Evolutionary conservation across 1,140 invertebrate genomes (phyloP).

Genomic region (Drosophila nasuta): DNA sequence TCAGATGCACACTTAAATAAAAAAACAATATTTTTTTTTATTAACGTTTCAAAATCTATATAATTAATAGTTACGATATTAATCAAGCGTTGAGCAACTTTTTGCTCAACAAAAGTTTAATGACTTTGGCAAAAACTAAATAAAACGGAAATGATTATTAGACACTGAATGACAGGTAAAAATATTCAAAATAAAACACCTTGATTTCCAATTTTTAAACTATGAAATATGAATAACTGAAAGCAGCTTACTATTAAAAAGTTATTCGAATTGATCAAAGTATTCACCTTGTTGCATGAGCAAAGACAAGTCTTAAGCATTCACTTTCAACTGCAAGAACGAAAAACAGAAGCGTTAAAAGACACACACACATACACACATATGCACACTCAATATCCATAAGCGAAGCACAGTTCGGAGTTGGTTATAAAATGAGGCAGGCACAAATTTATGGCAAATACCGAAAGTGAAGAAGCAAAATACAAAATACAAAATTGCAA

Average conservation of each 20-base stretch:
- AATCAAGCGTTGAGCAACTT: too few relatives aligned
- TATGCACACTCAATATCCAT: constrained; percentile 6
- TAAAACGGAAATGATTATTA: too few relatives aligned
- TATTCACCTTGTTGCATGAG: constrained; percentile 3
- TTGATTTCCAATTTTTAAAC: too few relatives aligned
- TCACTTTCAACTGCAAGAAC: background rate
- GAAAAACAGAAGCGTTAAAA: constrained; percentile 22
- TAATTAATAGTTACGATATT: too few relatives aligned
- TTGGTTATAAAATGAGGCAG: constrained; percentile 40
- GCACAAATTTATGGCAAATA: constrained; percentile 52
- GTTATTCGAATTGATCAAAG: background rate
- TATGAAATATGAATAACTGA: background rate
- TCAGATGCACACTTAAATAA: too few relatives aligned
- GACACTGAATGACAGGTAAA: too few relatives aligned
- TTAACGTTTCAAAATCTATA: too few relatives aligned
- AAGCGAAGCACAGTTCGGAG: constrained; percentile 1
- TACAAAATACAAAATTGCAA: constrained; percentile 73
- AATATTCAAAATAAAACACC: too few relatives aligned
- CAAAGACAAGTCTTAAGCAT: constrained; percentile 4
- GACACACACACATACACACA: background rate
- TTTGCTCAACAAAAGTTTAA: too few relatives aligned
- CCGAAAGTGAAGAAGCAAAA: constrained; percentile 48
- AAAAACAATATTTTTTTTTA: too few relatives aligned
- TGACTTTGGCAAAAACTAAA: too few relatives aligned
- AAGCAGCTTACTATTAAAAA: constrained; percentile 1